These are phyloP conservation scores for Neodiprion virginianus DNA, from an alignment of 1,140 invertebrate genomes.

Conservation along the genomic window DNA sequence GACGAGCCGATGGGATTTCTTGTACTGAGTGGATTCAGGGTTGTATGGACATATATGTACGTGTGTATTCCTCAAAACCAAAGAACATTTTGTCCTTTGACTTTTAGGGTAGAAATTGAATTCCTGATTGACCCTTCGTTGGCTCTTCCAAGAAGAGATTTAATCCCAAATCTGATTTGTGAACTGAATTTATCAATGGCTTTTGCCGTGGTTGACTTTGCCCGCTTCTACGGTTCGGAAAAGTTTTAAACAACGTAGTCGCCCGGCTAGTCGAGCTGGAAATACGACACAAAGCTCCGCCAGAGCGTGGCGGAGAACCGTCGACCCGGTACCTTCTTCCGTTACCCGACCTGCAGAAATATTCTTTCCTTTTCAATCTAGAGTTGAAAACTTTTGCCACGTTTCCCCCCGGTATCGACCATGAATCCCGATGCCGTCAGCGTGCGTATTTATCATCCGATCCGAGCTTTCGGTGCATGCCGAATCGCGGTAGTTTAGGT, in stretches of 20 bases:
- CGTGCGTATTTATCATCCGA: no score
- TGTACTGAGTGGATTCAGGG: no score
- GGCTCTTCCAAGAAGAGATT: not conserved
- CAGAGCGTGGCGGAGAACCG: not conserved
- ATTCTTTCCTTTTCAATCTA: not conserved
- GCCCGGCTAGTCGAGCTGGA: not conserved
- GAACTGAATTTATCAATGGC: conserved; percentile 5
- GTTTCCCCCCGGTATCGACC: not conserved
- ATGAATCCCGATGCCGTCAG: no score
- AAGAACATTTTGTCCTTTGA: not conserved
- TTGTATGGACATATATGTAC: no score
- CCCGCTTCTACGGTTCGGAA: not conserved
- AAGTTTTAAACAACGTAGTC: not conserved
- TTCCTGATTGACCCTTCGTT: conserved; percentile 1
- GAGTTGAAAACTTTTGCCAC: not conserved
- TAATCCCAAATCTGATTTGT: not conserved
- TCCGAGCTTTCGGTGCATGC: not conserved
- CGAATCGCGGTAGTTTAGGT: not conserved
- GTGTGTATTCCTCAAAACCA: no score
- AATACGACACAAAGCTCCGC: not conserved
- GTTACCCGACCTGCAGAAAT: not conserved
- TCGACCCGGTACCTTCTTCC: no score
- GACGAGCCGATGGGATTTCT: no score
- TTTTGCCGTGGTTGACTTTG: not conserved
- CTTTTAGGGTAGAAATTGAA: not conserved